These are phyloP conservation scores for Murina feae DNA, from an alignment of 2,113 vertebrate species.

Conservation along the genomic window DNA sequence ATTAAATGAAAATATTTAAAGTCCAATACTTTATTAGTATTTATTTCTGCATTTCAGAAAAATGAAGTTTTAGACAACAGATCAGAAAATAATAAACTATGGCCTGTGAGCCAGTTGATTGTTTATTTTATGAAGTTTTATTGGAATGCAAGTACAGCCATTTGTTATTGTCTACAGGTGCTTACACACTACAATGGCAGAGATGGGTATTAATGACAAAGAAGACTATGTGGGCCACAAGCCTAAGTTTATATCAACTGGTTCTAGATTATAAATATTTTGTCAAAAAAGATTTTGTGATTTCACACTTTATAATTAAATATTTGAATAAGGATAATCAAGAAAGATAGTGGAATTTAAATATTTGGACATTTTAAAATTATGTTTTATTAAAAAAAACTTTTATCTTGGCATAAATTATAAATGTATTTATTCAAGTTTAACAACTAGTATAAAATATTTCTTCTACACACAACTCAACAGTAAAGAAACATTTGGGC, in stretches of 20 bases:
- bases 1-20: not conserved
- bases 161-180: not conserved
- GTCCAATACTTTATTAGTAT: not conserved
- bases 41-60: slow-evolving; percentile 8
- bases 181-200: not conserved
- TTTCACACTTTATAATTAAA: not conserved
- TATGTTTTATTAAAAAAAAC: not conserved
- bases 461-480: not conserved
- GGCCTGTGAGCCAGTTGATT: not conserved
- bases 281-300: not conserved
- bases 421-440: not conserved
- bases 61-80: not conserved
- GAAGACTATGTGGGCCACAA: not conserved
- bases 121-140: not conserved
- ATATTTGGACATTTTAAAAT: not conserved
- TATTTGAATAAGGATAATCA: not conserved
- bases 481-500: not conserved
- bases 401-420: not conserved
- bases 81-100: not conserved
- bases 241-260: not conserved
- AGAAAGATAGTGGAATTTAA: not conserved
- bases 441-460: not conserved
- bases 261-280: not conserved
- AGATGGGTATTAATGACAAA: not conserved
- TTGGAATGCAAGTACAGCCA: not conserved